Conservation (phyloP, 1,140 invertebrate species). For the Lycorma delicatula region DNA sequence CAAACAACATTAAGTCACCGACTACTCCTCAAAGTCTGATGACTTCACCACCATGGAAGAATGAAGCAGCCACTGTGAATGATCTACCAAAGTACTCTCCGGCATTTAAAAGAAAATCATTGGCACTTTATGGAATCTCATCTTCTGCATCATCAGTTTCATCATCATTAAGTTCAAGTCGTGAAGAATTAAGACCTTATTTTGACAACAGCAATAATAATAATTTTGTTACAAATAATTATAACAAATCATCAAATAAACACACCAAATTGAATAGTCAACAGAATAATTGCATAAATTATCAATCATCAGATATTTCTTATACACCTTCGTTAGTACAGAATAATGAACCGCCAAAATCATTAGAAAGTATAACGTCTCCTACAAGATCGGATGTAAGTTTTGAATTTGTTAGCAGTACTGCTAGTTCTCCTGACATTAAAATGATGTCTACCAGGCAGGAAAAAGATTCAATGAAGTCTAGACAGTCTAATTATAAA, state of each 20-base stretch:
- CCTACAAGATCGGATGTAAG: slow-evolving; percentile 44
- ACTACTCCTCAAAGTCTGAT: not conserved
- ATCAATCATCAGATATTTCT: not conserved
- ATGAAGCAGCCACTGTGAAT: slow-evolving; percentile 37
- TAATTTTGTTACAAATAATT: not conserved
- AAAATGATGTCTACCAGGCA: slow-evolving; percentile 5
- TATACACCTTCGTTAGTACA: slow-evolving; percentile 1
- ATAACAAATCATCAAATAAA: not conserved
- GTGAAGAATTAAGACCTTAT: slow-evolving; percentile 27
- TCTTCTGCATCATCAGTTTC: slow-evolving; percentile 29
- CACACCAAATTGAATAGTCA: no score
- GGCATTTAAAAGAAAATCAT: slow-evolving; percentile 66
- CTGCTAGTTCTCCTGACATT: slow-evolving; percentile 28
- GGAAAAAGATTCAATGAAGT: not conserved
- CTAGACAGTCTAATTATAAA: slow-evolving; percentile 6
- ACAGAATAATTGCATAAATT: no score
- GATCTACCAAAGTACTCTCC: slow-evolving; percentile 72
- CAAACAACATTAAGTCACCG: slow-evolving; percentile 16
- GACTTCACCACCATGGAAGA: slow-evolving; percentile 43
- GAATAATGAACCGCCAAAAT: slow-evolving; percentile 38
- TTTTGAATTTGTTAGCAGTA: slow-evolving; percentile 45
- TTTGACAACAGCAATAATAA: slow-evolving; percentile 15
- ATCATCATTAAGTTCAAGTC: slow-evolving; percentile 29
- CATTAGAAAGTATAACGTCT: slow-evolving; percentile 50
- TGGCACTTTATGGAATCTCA: slow-evolving; percentile 52